phyloP scores from a whole-genome alignment of 2,888 invertebrate genomes.

The Cistogaster globosa region DNA sequence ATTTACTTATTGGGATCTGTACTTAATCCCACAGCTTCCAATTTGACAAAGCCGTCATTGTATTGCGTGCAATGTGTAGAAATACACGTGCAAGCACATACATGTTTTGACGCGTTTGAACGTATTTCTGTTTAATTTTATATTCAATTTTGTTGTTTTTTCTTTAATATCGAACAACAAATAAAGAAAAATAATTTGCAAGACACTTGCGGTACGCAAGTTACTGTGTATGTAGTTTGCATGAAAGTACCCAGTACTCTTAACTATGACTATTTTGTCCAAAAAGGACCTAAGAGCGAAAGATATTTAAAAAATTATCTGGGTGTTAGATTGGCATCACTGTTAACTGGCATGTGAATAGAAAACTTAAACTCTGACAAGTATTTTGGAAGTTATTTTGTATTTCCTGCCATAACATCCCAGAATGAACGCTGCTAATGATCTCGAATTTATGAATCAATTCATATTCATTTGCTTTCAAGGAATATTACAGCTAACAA shows the following conservation, averaged over 20 bases:
- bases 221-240: neutral
- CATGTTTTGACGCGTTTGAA: conserved; percentile 2
- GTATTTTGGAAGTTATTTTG: no score
- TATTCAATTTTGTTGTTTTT: conserved; percentile 1
- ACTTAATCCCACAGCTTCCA: conserved; percentile 74
- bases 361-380: no score
- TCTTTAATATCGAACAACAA: conserved; percentile 58
- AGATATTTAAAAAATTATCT: no score
- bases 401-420: no score
- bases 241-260: conserved; percentile 2
- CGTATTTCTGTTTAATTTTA: conserved; percentile 50
- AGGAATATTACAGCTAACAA: no score
- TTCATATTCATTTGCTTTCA: no score
- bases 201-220: conserved; percentile 30
- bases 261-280: no score
- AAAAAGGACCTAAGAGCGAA: no score
- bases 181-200: conserved; percentile 60
- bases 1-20: conserved; percentile 78
- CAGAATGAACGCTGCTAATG: no score
- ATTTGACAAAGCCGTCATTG: conserved; percentile 70
- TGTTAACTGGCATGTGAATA: no score
- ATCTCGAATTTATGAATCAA: no score
- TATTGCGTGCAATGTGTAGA: conserved; percentile 26
- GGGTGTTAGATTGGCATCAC: no score
- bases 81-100: neutral